Conservation (phyloP, 1,140 invertebrate species). For the Drosophila melanica region DNA sequence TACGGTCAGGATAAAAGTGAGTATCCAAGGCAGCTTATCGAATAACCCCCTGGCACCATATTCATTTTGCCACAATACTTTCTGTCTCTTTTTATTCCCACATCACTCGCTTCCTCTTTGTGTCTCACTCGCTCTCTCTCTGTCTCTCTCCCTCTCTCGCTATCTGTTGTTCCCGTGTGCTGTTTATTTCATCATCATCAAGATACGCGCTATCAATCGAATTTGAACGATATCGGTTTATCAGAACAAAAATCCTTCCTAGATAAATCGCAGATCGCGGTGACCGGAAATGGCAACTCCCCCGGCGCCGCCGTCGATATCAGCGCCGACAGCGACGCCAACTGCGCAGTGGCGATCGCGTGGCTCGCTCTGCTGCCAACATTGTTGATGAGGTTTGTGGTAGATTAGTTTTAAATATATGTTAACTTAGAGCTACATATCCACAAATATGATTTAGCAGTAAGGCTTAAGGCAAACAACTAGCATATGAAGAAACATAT, state of each 20-base stretch:
- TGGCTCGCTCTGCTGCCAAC: conserved; percentile 46
- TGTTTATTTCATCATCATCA: conserved; percentile 28
- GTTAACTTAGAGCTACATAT: conserved; percentile 51
- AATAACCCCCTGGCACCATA: conserved; percentile 18
- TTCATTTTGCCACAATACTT: conserved; percentile 13
- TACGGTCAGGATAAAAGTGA: conserved; percentile 76
- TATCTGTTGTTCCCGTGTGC: conserved; percentile 18
- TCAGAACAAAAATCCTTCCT: conserved; percentile 88
- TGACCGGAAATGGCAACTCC: conserved; percentile 69
- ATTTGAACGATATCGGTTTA: conserved; percentile 89
- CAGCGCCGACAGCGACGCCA: conserved; percentile 38
- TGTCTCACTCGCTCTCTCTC: conserved; percentile 48
- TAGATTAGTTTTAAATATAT: conserved; percentile 54
- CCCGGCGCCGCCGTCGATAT: conserved; percentile 68
- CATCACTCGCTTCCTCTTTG: conserved; percentile 50
- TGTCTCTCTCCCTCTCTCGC: conserved; percentile 21
- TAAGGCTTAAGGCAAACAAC: conserved; percentile 46
- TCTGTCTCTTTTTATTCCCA: conserved; percentile 34
- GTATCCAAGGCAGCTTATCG: conserved; percentile 17
- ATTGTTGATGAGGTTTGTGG: conserved; percentile 45
- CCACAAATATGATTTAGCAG: background rate
- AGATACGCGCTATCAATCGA: conserved; percentile 88
- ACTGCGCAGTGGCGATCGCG: conserved; percentile 51
- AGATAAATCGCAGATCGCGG: conserved; percentile 84
- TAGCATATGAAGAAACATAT: conserved; percentile 28